Conservation (phyloP, 2,113 vertebrate genomes). For the Semnopithecus entellus region DNA sequence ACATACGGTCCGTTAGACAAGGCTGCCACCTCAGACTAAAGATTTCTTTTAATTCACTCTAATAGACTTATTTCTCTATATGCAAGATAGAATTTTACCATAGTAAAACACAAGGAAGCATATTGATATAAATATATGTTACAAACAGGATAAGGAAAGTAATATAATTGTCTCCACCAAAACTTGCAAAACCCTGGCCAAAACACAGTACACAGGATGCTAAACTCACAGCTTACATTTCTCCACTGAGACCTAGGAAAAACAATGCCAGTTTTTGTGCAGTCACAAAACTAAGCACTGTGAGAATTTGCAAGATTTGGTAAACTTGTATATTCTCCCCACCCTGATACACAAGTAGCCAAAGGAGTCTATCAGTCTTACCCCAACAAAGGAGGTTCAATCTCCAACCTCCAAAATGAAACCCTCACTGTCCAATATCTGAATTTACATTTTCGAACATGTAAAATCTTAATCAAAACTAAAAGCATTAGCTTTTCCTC, state of each 20-base stretch:
- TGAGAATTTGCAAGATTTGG: too few relatives aligned
- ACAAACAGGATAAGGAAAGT: neutral
- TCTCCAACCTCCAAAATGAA: conserved; percentile 17
- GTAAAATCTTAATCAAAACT: conserved; percentile 17
- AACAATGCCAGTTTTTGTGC: too few relatives aligned
- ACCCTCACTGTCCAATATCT: neutral
- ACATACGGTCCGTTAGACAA: conserved; percentile 52
- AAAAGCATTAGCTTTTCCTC: neutral
- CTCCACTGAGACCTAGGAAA: too few relatives aligned
- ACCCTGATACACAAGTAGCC: neutral
- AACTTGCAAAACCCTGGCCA: too few relatives aligned
- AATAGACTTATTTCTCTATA: neutral
- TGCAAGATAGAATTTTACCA: neutral
- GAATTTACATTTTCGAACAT: neutral
- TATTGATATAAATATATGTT: neutral
- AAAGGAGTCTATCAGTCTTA: neutral
- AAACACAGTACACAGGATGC: too few relatives aligned
- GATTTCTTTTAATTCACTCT: conserved; percentile 24
- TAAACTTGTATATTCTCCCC: neutral
- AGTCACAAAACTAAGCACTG: too few relatives aligned
- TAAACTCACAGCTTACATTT: too few relatives aligned
- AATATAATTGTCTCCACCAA: too few relatives aligned
- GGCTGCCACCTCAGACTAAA: conserved; percentile 31
- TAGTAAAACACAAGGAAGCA: neutral
- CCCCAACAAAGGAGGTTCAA: neutral